Conservation (phyloP, 2,888 invertebrate genomes). For the Zelleria hepariella region DNA sequence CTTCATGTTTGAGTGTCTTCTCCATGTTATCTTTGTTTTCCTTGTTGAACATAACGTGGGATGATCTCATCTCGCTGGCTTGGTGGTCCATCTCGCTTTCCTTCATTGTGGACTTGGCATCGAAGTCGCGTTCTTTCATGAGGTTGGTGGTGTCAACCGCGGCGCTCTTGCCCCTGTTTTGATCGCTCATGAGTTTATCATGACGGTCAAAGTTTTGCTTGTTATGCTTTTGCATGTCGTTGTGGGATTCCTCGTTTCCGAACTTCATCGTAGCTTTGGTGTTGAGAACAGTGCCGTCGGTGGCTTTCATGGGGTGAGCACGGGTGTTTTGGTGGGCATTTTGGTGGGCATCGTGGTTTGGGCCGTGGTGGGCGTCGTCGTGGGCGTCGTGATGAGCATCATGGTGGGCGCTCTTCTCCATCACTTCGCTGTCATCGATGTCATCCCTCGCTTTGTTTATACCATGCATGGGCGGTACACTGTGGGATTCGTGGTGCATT, state of each 20-base stretch:
- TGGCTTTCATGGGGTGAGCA: neutral
- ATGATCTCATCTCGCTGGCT: neutral
- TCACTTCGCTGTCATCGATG: neutral
- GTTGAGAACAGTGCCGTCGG: neutral
- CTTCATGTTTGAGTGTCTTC: neutral
- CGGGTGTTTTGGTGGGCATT: neutral
- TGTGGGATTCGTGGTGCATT: neutral
- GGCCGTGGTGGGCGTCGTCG: too few species aligned
- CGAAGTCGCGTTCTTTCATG: neutral
- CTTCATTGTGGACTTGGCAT: neutral
- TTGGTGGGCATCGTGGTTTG: too few species aligned
- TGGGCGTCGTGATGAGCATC: too few species aligned
- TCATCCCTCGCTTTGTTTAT: neutral
- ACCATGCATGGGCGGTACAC: neutral
- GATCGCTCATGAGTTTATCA: neutral
- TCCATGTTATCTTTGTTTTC: neutral
- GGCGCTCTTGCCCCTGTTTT: neutral
- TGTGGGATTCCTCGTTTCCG: neutral
- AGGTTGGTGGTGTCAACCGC: neutral
- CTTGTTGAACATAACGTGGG: neutral
- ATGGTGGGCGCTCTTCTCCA: neutral
- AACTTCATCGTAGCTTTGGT: neutral
- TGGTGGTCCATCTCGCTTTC: neutral
- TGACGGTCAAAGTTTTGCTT: neutral
- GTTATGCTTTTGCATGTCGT: neutral